Base-by-base conservation (phyloP, 2,888 invertebrate genomes). In the Drosophila formosana region DNA sequence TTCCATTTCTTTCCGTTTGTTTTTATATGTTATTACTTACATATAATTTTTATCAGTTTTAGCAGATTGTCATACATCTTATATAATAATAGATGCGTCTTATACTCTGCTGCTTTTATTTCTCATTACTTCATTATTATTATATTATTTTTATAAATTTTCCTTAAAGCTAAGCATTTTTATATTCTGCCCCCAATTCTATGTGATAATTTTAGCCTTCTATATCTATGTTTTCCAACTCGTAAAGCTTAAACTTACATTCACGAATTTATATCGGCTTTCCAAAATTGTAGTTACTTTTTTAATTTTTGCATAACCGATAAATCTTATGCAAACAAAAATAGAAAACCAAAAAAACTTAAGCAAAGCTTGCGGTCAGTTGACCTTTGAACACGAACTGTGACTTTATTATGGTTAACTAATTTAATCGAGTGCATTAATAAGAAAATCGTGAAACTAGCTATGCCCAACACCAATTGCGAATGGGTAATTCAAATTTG, bases 21-120 rank as follows among this genome's bases (percentile, higher is more conserved):
- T 61, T 67, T 63, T 50, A 13, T 56, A 8, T 37, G 71, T 53
- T 77, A 68, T 82, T 73, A 68, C 85, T 88, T 82, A 82, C 43
- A 39, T 50, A 76, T 88, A 88, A 41, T 63, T 82, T 72, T 72
- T 68, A 78, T 88, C 87, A 83, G 83, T 88, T 86, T 82, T 85
- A 72, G 80, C 85, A 69, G 57, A 84, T 82, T 85, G 66, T 70
- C 82, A 80, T 85, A 69, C 73, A 79, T 88, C 66, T 78, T 75
- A 68, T 63, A 78, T 88, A 84, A 87, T 81, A 58, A 68, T 66
- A 45, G 62, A 82, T 64, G 46, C 77, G 64, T 66, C 51, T 82
- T 74, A 74, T 65, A 52, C 46, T 65, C 68, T 71, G 58, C 75
- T 75, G 75, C 58, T 47, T 72, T 51, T 57, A 23, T 62, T 62